A percentile compares a stretch with the other conserved stretches of the same genome.
Conservation (phyloP, 2,113 vertebrate genomes). For the Urocolius indicus region DNA sequence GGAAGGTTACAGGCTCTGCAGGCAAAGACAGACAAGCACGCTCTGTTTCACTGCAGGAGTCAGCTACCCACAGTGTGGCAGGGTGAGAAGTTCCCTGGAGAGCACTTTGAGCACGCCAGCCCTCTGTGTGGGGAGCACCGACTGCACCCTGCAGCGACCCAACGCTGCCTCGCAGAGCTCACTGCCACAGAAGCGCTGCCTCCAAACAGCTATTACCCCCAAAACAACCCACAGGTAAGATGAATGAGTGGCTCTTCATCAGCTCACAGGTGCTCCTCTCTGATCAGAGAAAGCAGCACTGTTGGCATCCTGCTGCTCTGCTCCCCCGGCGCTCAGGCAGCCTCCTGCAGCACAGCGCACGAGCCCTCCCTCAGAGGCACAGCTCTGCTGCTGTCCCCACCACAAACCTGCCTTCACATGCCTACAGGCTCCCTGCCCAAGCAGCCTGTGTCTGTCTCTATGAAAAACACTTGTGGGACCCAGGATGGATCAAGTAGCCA, state of each 20-base stretch:
- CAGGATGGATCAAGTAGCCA: background rate
- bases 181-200: background rate
- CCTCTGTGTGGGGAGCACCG: background rate
- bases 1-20: background rate
- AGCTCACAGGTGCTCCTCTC: background rate
- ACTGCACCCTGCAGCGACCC: background rate
- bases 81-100: background rate
- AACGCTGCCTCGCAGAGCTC: background rate
- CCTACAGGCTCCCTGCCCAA: background rate
- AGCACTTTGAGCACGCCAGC: background rate
- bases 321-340: background rate
- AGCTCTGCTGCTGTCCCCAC: background rate
- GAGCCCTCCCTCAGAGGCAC: background rate
- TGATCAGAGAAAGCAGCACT: background rate
- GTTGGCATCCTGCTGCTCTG: background rate
- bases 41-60: background rate
- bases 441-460: background rate
- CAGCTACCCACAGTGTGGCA: background rate
- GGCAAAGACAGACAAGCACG: conserved; percentile 1
- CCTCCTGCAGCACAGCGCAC: background rate
- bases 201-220: too few relatives aligned
- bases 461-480: background rate
- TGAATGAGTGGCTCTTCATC: background rate
- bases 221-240: background rate
- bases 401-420: background rate